Percentiles rank a stretch among this genome's conserved stretches.
Conservation (phyloP, 1,140 invertebrate species). For the Nasonia vitripennis region DNA sequence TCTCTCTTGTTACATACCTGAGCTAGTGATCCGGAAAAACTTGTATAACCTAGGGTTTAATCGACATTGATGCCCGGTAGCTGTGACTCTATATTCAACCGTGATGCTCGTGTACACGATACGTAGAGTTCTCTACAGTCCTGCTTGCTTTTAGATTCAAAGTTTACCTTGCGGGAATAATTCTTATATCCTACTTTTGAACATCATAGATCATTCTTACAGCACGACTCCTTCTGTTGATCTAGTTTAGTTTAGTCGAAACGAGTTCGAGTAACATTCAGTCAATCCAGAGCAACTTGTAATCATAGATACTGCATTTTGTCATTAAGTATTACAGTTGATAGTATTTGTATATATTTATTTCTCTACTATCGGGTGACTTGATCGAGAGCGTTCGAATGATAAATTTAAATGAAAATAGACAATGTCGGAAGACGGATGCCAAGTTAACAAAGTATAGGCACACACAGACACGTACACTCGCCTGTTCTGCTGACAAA, state of each 20-base stretch:
- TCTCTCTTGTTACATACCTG: background rate
- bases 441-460: background rate
- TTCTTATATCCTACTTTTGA: background rate
- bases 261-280: background rate
- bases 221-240: background rate
- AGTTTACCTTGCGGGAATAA: background rate
- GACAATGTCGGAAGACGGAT: background rate
- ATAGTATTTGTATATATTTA: background rate
- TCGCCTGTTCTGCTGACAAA: constrained; percentile 3
- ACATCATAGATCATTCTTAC: background rate
- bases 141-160: background rate
- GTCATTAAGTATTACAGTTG: background rate
- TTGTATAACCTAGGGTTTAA: background rate
- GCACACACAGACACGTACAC: background rate
- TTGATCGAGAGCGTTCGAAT: background rate
- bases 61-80: background rate
- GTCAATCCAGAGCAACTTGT: background rate
- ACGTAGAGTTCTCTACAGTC: background rate
- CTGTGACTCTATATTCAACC: background rate
- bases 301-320: background rate
- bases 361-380: background rate
- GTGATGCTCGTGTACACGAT: background rate
- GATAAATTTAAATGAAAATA: background rate
- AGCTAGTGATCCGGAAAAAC: background rate
- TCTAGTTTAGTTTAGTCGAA: background rate